Evolutionary conservation across 2,797 vertebrate species (phyloP).

Genomic region (Balearica regulorum): DNA sequence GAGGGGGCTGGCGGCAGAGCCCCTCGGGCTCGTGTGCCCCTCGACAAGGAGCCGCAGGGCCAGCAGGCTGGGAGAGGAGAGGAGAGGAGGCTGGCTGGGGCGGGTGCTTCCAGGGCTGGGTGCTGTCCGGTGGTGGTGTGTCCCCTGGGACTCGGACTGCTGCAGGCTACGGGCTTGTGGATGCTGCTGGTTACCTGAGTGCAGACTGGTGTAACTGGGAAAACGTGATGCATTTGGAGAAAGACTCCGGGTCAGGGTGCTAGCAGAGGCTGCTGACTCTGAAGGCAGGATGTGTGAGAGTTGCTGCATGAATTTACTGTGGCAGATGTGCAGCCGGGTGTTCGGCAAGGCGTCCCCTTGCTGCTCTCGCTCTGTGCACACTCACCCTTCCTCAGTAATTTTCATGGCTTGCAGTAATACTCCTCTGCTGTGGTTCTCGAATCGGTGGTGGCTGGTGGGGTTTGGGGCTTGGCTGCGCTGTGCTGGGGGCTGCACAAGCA

Average conservation of each 20-base stretch:
- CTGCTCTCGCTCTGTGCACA: accelerated
- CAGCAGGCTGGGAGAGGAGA: not conserved
- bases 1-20: not conserved
- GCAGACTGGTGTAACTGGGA: not conserved
- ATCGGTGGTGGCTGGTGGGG: accelerated
- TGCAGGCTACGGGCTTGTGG: not conserved
- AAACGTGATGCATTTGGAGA: accelerated
- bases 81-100: not conserved
- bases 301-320: not conserved
- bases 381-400: not conserved
- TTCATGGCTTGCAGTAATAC: accelerated
- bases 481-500: not conserved
- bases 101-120: not conserved
- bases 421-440: not conserved
- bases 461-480: not conserved
- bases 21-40: accelerated
- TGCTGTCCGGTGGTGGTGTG: not conserved
- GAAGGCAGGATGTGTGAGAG: not conserved
- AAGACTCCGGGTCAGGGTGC: not conserved
- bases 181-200: not conserved
- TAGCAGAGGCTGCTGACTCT: not conserved
- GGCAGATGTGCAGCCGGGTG: not conserved
- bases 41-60: not conserved
- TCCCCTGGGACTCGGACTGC: accelerated
- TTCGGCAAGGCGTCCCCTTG: accelerated